These are phyloP conservation scores for Caenorhabditis tropicalis DNA, from an alignment of 1,140 invertebrate genomes.

Conservation along the genomic window DNA sequence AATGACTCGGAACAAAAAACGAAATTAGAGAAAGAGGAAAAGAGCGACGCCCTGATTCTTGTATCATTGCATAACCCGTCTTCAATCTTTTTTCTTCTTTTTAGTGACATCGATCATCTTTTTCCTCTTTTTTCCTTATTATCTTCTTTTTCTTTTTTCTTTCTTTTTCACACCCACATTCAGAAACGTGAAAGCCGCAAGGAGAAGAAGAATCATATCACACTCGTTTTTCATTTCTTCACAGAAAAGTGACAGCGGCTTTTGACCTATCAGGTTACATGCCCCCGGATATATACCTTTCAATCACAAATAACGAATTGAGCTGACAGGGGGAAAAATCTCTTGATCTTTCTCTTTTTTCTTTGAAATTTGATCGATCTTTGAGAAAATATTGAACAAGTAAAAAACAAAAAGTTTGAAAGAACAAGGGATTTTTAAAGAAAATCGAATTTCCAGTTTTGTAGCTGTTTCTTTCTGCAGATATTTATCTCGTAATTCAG, in stretches of 20 bases:
- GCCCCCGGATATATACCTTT: neutral
- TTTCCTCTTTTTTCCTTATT: neutral
- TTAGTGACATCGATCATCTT: neutral
- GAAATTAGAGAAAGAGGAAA: no score
- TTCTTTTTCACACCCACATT: slow-evolving; percentile 11
- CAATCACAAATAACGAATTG: neutral
- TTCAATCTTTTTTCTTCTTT: neutral
- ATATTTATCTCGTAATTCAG: neutral
- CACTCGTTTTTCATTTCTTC: neutral
- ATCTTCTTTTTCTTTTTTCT: neutral
- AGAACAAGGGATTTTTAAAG: neutral
- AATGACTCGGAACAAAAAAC: no score
- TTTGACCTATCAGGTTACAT: neutral
- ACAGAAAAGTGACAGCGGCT: neutral
- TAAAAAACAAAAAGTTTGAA: neutral
- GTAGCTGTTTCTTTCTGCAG: neutral
- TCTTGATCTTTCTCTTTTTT: neutral
- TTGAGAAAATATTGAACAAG: neutral
- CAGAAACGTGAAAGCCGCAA: neutral
- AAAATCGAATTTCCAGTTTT: neutral
- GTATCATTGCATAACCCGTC: neutral
- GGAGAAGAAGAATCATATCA: neutral
- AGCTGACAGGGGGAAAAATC: no score
- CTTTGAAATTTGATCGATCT: neutral
- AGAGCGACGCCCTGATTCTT: no score